Evolutionary conservation across 2,113 vertebrate genomes (phyloP).

Genomic region (Sapayoa aenigma): DNA sequence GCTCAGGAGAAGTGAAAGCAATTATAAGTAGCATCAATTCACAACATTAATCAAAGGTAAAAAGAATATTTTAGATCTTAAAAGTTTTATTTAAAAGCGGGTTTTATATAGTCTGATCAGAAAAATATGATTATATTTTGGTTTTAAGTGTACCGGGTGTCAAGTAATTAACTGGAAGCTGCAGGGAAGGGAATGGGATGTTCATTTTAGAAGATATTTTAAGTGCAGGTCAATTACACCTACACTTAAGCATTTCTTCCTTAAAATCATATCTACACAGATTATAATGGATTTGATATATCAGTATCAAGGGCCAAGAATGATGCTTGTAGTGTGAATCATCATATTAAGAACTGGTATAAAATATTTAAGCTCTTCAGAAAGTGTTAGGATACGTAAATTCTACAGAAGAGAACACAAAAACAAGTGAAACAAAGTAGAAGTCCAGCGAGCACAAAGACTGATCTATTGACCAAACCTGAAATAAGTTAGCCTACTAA

Average conservation of each 20-base stretch:
- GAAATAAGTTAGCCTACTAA: neutral
- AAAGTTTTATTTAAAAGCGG: neutral
- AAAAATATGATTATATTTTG: neutral
- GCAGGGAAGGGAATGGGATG: accelerated
- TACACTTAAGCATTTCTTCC: neutral
- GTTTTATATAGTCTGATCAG: neutral
- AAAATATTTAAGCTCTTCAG: neutral
- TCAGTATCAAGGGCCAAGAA: neutral
- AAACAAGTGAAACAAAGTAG: neutral
- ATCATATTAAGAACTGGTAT: neutral
- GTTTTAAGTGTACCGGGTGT: neutral
- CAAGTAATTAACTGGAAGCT: neutral
- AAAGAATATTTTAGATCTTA: neutral
- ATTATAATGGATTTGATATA: neutral
- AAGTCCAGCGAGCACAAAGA: neutral
- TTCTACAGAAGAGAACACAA: neutral
- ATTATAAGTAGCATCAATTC: neutral
- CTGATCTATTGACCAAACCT: neutral
- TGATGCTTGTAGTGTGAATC: neutral
- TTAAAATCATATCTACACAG: neutral
- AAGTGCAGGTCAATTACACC: neutral
- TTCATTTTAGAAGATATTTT: neutral
- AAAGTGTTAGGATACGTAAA: neutral
- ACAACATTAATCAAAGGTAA: neutral
- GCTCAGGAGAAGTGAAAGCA: neutral